These are phyloP conservation scores for Campylorhamphus procurvoides DNA, from an alignment of 2,113 vertebrate genomes.

Conservation along the genomic window DNA sequence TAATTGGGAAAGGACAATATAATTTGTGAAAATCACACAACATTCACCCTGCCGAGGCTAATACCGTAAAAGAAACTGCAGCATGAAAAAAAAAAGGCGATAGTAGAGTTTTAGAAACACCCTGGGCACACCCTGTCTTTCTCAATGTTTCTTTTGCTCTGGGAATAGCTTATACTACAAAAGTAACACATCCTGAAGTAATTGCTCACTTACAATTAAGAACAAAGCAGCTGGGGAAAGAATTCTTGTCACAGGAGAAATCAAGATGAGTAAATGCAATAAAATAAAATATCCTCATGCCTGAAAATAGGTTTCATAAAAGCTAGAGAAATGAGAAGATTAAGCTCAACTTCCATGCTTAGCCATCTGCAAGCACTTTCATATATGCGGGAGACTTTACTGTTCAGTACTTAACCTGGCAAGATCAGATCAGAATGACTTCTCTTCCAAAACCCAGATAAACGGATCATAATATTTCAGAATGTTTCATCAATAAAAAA, in stretches of 20 bases:
- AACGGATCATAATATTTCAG: constrained; percentile 39
- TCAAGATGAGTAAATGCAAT: constrained; percentile 51
- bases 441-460: constrained; percentile 29
- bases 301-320: constrained; percentile 41
- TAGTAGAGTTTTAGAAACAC: background rate
- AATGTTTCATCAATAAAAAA: constrained; percentile 37
- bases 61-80: background rate
- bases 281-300: constrained; percentile 37
- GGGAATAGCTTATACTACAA: background rate
- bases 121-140: background rate
- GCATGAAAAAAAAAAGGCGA: background rate
- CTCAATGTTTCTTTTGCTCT: background rate
- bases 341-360: background rate
- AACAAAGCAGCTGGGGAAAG: constrained; percentile 23
- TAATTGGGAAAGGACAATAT: constrained; percentile 32
- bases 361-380: constrained; percentile 51
- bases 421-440: background rate
- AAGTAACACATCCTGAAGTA: constrained; percentile 58
- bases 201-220: constrained; percentile 59
- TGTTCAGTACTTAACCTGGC: constrained; percentile 1
- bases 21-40: constrained; percentile 22
- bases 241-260: constrained; percentile 52
- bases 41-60: background rate
- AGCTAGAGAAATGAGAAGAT: background rate
- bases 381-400: constrained; percentile 21